Percentiles rank a stretch among this genome's conserved stretches.
phyloP scores from a whole-genome alignment of 2,113 vertebrate species.

The Cryptomyrus ogoouensis region DNA sequence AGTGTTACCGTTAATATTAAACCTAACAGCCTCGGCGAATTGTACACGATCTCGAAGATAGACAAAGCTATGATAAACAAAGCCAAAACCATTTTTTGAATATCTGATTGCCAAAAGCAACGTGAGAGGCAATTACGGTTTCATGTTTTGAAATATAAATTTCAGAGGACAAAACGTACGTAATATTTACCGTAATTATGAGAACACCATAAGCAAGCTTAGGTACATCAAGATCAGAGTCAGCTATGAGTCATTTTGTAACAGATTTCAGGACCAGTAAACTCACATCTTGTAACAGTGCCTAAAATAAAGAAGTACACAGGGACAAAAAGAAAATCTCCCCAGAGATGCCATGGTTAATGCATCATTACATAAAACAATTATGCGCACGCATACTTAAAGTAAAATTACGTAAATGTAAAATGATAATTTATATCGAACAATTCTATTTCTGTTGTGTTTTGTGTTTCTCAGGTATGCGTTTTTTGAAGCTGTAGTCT shows the following conservation, averaged over 20 bases:
- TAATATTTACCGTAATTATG: conserved; percentile 6
- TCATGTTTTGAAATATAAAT: conserved; percentile 5
- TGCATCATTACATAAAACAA: background rate
- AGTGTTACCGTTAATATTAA: background rate
- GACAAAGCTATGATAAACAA: background rate
- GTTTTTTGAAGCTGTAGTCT: background rate
- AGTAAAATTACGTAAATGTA: background rate
- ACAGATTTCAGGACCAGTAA: conserved; percentile 2
- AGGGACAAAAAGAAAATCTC: background rate
- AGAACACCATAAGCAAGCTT: background rate
- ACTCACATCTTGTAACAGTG: background rate
- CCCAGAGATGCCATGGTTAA: background rate
- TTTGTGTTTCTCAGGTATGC: background rate
- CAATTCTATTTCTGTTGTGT: background rate
- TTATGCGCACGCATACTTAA: background rate
- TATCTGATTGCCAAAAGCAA: background rate
- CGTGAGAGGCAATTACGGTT: background rate
- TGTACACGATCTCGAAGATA: background rate
- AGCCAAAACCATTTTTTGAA: background rate
- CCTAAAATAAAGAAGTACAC: background rate
- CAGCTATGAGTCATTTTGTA: background rate
- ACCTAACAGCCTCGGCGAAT: background rate
- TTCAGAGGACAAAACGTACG: background rate
- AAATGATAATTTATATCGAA: background rate
- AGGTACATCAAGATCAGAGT: conserved; percentile 3